These are phyloP conservation scores for Hermetia illucens DNA, from an alignment of 1,140 invertebrate species.

Conservation along the genomic window DNA sequence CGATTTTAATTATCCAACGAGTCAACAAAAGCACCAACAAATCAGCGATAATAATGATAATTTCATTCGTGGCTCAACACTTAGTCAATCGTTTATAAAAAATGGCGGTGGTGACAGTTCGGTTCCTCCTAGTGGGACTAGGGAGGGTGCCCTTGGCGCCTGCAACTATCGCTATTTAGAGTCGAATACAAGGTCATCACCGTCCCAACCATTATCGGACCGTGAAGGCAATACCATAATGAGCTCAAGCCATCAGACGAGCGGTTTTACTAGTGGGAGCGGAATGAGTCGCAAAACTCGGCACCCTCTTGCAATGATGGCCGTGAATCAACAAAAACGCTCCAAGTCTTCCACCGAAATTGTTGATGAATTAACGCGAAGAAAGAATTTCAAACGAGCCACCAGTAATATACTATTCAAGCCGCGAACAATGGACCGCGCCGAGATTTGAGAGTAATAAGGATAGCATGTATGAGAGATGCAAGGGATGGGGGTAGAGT, in stretches of 20 bases:
- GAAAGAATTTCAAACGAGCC: background rate
- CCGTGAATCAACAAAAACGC: background rate
- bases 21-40: too few species aligned
- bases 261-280: too few species aligned
- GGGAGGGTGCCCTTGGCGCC: background rate
- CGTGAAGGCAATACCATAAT: background rate
- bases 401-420: too few species aligned
- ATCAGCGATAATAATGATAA: slow-evolving; percentile 9
- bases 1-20: too few species aligned
- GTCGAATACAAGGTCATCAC: background rate
- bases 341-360: background rate
- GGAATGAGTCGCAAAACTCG: background rate
- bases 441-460: too few species aligned
- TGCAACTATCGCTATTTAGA: background rate
- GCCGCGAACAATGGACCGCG: too few species aligned
- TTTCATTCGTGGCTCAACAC: slow-evolving; percentile 25
- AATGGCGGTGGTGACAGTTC: slow-evolving; percentile 2
- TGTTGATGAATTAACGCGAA: background rate
- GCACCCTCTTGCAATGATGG: background rate
- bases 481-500: too few species aligned
- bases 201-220: too few species aligned
- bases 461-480: too few species aligned
- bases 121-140: background rate
- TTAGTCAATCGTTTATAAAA: slow-evolving; percentile 27
- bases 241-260: background rate